These are phyloP conservation scores for Aepyceros melampus DNA, from an alignment of 2,113 vertebrate species.

Conservation along the genomic window DNA sequence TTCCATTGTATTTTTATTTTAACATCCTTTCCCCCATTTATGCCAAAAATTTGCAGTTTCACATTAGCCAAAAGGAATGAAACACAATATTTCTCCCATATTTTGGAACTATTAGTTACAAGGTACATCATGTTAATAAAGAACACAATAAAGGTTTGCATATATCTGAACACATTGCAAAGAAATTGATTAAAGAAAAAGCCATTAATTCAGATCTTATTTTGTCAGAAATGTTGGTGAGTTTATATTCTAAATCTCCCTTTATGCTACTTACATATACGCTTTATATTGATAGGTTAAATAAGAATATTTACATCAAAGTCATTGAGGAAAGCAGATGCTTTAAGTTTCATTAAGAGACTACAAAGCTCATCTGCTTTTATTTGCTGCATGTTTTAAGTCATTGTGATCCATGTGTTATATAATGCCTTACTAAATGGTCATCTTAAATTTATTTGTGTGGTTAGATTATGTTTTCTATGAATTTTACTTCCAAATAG, in stretches of 20 bases:
- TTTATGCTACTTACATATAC: neutral
- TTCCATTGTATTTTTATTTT: neutral
- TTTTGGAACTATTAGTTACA: neutral
- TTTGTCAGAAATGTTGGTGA: neutral
- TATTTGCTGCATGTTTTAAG: neutral
- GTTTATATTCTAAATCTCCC: neutral
- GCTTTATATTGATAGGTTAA: neutral
- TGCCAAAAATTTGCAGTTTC: neutral
- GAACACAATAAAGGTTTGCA: neutral
- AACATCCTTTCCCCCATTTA: neutral
- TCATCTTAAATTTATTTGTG: neutral
- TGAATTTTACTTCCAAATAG: neutral
- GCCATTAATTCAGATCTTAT: neutral
- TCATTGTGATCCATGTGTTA: neutral
- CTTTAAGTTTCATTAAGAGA: neutral
- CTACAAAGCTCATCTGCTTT: neutral
- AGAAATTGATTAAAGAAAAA: neutral
- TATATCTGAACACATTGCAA: neutral
- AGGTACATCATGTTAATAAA: neutral
- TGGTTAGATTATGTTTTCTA: neutral
- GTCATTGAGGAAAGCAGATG: neutral
- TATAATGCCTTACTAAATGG: neutral
- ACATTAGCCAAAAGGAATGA: neutral
- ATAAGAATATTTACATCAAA: neutral
- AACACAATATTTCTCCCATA: neutral